Base-by-base conservation (phyloP, 2,888 invertebrate species). In the Eugnorisma glareosa region DNA sequence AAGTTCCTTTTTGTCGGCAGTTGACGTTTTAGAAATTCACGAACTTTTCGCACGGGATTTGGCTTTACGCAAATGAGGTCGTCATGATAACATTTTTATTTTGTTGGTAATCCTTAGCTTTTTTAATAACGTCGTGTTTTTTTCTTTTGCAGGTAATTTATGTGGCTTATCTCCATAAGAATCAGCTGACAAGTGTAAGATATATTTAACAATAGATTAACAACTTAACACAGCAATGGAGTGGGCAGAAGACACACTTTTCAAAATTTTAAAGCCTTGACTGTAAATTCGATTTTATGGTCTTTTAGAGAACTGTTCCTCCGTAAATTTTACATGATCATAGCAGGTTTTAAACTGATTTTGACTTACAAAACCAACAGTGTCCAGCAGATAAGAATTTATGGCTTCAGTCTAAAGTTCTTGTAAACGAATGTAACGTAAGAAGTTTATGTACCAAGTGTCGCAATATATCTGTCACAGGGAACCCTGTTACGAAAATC, bases 391-490 rank as follows among this genome's bases (percentile, higher is more conserved):
- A 83, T 82, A 75, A 66, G 61, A 73, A 81, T 76, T 81, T 81
- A 87, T 81, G 48, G 74, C 45, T 31, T 66, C 64, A 76, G 83
- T 48, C 45, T 63, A 45, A 77, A 77, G 71, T 71, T 77, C 73
- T 82, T 81, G 77, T 84, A 68, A 75, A 75, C 67, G 40, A 71
- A 73, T 80, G 83, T 84, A 84, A 88, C 83, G 85, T 86, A 90
- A 86, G 89, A 90, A 37, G 68, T 67, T 79, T 77, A 71, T 68
- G 70, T 76, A 54, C 71, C 7, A 8, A 68, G 57, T 79, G 79
- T 82, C 64, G 82, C 80, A 78, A 77, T 79, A 84, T 83, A 79
- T 77, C 76, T 75, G 71, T 77, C 80, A 40, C 57, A 67, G 35
- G 64, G 66, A 86, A 84, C 37, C 81, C 72, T 71, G 67, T 75